Conservation (phyloP, 2,113 vertebrate genomes). For the Boulengeromyrus knoepffleri region DNA sequence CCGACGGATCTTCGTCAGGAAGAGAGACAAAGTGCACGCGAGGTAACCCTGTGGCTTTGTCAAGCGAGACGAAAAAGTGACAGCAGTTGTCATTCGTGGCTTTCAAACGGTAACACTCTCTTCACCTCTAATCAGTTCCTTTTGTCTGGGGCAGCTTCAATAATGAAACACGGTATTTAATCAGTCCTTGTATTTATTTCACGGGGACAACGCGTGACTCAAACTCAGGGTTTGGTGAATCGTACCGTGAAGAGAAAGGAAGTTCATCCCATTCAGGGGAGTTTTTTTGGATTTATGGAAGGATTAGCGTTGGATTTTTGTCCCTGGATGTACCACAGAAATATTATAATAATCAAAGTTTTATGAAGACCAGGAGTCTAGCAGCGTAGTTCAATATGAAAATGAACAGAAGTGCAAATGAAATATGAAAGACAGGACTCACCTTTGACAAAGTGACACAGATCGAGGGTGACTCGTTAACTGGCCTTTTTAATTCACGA, state of each 20-base stretch:
- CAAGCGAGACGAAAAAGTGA: neutral
- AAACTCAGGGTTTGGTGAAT: neutral
- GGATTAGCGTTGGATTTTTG: neutral
- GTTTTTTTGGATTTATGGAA: neutral
- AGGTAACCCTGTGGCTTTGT: neutral
- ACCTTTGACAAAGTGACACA: neutral
- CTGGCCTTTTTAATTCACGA: neutral
- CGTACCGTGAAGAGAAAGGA: neutral
- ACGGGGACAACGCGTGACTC: neutral
- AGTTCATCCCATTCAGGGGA: neutral
- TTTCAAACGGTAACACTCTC: neutral
- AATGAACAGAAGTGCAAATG: neutral
- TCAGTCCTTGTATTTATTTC: neutral
- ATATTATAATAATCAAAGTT: neutral
- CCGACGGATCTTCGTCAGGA: neutral
- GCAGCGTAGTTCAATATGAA: neutral
- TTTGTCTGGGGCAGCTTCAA: neutral
- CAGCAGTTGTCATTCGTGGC: neutral
- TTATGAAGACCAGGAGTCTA: neutral
- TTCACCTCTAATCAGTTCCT: neutral
- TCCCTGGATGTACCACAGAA: neutral
- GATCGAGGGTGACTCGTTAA: neutral
- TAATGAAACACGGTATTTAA: neutral
- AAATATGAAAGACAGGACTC: neutral
- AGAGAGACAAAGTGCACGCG: neutral